Conservation (phyloP, 1,140 invertebrate genomes). For the Lithobius niger region DNA sequence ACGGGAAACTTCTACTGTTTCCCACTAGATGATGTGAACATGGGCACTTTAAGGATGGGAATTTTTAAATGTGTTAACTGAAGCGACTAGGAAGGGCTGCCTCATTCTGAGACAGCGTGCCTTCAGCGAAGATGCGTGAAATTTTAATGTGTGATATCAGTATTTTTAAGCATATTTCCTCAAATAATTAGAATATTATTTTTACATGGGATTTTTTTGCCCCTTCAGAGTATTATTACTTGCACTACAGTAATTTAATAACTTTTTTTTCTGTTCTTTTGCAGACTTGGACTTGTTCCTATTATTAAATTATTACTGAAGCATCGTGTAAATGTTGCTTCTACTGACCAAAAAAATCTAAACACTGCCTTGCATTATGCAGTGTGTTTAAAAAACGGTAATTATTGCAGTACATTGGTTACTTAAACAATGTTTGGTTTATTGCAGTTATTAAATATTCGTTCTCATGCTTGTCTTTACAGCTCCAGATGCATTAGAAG, state of each 20-base stretch:
- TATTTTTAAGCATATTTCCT: no score
- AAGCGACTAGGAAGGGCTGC: no score
- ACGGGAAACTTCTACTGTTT: no score
- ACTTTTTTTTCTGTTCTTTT: background rate
- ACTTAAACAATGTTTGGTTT: conserved; percentile 7
- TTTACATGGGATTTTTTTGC: no score
- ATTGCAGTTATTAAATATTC: background rate
- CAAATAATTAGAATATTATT: background rate
- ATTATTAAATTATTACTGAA: conserved; percentile 9
- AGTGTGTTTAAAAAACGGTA: conserved; percentile 9
- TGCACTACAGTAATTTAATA: background rate
- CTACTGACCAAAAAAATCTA: conserved; percentile 17
- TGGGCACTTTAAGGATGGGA: no score
- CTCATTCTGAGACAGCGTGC: no score
- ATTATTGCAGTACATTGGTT: background rate
- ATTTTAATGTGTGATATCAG: no score
- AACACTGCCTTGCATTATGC: conserved; percentile 26
- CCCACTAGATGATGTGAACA: no score
- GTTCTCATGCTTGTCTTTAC: background rate
- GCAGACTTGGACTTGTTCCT: conserved; percentile 8
- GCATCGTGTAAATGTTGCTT: conserved; percentile 18
- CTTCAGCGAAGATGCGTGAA: no score
- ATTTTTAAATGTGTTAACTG: no score
- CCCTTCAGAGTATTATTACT: no score
- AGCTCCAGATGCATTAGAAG: conserved; percentile 11